Conservation (phyloP, 2,113 vertebrate species). For the Oreochromis aureus region DNA sequence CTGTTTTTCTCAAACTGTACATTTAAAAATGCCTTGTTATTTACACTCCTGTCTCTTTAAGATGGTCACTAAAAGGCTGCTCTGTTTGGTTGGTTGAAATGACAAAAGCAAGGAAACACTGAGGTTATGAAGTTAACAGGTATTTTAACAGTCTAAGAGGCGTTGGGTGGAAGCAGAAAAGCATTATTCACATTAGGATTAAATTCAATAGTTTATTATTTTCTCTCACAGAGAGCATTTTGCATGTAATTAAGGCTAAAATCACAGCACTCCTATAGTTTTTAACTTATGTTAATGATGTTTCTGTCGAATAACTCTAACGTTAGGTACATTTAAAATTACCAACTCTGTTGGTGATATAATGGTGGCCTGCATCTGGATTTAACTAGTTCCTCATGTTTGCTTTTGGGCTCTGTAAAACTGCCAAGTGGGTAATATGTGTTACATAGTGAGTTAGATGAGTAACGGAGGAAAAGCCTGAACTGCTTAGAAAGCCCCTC, state of each 20-base stretch:
- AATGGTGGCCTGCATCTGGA: neutral
- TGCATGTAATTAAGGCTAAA: neutral
- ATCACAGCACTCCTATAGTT: neutral
- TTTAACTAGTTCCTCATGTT: neutral
- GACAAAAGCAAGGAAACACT: neutral
- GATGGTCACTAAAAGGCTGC: neutral
- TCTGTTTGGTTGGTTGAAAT: neutral
- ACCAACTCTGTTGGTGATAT: neutral
- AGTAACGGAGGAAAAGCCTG: neutral
- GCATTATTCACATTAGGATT: neutral
- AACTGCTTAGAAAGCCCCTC: neutral
- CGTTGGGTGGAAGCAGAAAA: neutral
- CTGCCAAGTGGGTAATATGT: neutral
- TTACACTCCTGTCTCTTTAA: neutral
- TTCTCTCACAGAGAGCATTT: neutral
- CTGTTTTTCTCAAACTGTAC: neutral
- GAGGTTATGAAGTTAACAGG: neutral
- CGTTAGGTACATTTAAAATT: neutral
- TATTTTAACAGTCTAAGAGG: neutral
- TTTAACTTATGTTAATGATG: neutral
- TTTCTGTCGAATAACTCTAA: neutral
- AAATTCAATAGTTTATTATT: neutral
- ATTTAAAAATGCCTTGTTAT: neutral
- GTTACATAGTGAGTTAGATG: neutral
- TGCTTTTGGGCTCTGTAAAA: neutral